Base-by-base conservation (phyloP, 2,113 vertebrate genomes). In the human (Homo sapiens) region DNA sequence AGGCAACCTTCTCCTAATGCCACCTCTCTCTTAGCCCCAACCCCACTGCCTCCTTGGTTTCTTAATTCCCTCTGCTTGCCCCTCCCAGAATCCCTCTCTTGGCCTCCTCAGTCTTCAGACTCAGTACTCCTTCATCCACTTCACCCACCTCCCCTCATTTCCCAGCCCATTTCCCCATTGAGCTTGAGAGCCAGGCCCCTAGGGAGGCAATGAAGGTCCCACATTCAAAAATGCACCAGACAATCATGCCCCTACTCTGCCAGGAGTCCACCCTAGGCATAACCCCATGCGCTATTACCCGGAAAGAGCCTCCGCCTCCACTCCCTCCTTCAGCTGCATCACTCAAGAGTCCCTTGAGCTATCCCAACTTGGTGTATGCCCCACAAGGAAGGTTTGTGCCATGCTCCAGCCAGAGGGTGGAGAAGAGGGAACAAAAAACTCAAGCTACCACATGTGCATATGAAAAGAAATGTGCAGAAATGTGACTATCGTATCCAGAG, bases 391-490 rank as follows among this genome's bases (percentile, higher is more conserved):
- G 12, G 22, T 6, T 14, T 57, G 45, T 6, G 22, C 35, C 18
- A 1, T 1, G 7, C 48, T 87, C 64, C 82, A 40, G 18, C 5
- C 18, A 38, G 9, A 68, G 48, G 13, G 23, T 32, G 8, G 8
- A 35, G 16, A 64, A 45, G 22, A 55, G 11, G 10, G 16, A 68
- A 30, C 27, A 9, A 50, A 45, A 76, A 59, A 32, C 9, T 27
- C 86, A 45, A 1, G 11, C 43, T 10, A 0, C 38, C 30, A 6
- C 16, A 2, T 1, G 0, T 6, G 27, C 14, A 0, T 22, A 0
- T 16, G n/a, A 25, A 11, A 83, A 94, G 7, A 38, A n/a, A 57
- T 11, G 35, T 5, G 5, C 5, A 50, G 23, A 64, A 38, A 8
- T 13, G 4, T 38, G 4, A 30, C 20, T 55, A 20, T 2, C 4